A percentile compares a stretch with the other conserved stretches of the same genome.
Evolutionary conservation across 2,888 invertebrate species (phyloP).

Genomic region (Cryptus armator): DNA sequence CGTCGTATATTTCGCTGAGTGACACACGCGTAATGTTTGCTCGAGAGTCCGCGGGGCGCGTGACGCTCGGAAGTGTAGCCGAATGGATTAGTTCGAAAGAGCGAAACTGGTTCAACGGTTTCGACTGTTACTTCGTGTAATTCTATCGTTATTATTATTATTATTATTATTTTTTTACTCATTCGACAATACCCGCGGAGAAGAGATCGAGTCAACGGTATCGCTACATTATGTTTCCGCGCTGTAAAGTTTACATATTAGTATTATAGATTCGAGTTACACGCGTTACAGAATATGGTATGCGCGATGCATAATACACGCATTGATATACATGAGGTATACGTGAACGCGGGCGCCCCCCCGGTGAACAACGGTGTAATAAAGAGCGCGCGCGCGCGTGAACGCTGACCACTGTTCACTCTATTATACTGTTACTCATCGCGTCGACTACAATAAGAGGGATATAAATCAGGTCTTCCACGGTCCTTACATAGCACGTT

Average conservation of each 20-base stretch:
- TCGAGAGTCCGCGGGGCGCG: not conserved
- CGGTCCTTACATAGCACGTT: constrained; percentile 2
- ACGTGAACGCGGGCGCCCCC: not conserved
- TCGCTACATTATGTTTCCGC: not conserved
- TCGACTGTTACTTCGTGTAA: constrained; percentile 54
- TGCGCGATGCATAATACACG: constrained; percentile 26
- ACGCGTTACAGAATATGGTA: not conserved
- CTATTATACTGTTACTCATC: constrained; percentile 41
- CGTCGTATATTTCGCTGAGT: not conserved
- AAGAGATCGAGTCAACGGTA: constrained; percentile 11
- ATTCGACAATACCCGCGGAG: not conserved
- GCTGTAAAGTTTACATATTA: not conserved
- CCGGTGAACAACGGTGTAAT: constrained; percentile 27
- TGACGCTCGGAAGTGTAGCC: constrained; percentile 30
- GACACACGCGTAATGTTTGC: not conserved
- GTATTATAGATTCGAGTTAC: constrained; percentile 5
- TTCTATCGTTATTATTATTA: not conserved
- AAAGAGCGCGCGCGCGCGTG: constrained; percentile 31
- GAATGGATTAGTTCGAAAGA: constrained; percentile 73
- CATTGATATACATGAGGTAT: constrained; percentile 34
- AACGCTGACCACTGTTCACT: constrained; percentile 39
- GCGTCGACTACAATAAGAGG: constrained; percentile 39
- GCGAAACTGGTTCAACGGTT: constrained; percentile 80
- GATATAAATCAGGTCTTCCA: constrained; percentile 72
- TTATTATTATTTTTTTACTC: not conserved